A percentile compares a stretch with the other conserved stretches of the same genome.
These are phyloP conservation scores for Orthosia gothica DNA, from an alignment of 2,888 invertebrate species.

Conservation along the genomic window DNA sequence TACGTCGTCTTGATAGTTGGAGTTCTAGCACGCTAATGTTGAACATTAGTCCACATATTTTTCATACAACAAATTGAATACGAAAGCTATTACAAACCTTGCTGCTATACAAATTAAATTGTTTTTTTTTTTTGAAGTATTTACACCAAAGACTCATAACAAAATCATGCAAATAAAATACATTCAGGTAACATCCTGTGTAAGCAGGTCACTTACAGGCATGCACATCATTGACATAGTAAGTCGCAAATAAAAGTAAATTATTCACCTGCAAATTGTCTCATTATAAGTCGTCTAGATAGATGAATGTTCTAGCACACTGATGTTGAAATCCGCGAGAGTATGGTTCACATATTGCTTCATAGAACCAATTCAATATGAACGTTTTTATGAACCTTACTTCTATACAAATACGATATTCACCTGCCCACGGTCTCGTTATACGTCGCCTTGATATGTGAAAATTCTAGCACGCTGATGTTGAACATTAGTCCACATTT, in stretches of 20 bases:
- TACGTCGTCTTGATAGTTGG: conserved; percentile 84
- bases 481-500: too few relatives aligned
- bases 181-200: too few relatives aligned
- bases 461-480: not conserved
- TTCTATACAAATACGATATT: not conserved
- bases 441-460: too few relatives aligned
- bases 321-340: conserved; percentile 94
- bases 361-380: conserved; percentile 90
- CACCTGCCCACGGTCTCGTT: not conserved
- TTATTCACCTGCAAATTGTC: conserved; percentile 92
- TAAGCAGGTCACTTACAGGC: too few relatives aligned
- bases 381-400: conserved; percentile 97
- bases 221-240: too few relatives aligned
- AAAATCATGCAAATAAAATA: too few relatives aligned
- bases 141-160: too few relatives aligned
- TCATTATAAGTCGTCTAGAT: conserved; percentile 86
- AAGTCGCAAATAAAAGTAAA: too few relatives aligned
- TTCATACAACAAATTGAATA: too few relatives aligned
- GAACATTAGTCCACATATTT: conserved; percentile 73
- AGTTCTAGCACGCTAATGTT: conserved; percentile 92
- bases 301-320: conserved; percentile 91
- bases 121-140: too few relatives aligned
- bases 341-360: conserved; percentile 95
- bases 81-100: too few relatives aligned
- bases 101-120: too few relatives aligned